Evolutionary conservation across 1,140 invertebrate genomes (phyloP).

Genomic region (Leptopilina boulardi): DNA sequence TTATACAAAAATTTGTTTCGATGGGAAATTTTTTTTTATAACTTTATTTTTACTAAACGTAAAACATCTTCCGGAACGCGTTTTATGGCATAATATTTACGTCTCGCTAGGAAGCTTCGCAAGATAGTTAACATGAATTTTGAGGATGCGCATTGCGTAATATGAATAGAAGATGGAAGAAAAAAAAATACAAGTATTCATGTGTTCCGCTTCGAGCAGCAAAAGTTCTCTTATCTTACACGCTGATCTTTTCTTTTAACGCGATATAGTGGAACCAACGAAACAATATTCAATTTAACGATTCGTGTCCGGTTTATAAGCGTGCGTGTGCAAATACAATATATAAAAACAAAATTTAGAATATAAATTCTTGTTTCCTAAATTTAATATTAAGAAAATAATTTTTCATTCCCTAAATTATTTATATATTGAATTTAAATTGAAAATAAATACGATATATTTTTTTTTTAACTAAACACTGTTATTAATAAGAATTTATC

Average conservation of each 20-base stretch:
- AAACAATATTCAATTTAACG: slow-evolving; percentile 48
- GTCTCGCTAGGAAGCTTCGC: slow-evolving; percentile 19
- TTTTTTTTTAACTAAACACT: no score
- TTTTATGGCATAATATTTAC: slow-evolving; percentile 30
- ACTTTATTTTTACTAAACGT: slow-evolving; percentile 2
- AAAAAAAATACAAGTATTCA: slow-evolving; percentile 52
- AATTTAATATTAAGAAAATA: neutral
- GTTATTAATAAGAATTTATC: neutral
- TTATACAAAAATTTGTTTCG: neutral
- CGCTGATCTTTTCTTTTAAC: slow-evolving; percentile 44
- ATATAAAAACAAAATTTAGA: neutral
- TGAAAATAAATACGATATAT: no score
- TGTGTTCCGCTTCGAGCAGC: slow-evolving; percentile 52
- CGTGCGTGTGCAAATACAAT: slow-evolving; percentile 20
- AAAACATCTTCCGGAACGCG: slow-evolving; percentile 29
- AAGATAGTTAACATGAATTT: slow-evolving; percentile 42
- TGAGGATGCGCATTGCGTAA: slow-evolving; percentile 49
- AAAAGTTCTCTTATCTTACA: slow-evolving; percentile 49
- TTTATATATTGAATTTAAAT: no score
- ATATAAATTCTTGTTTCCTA: neutral
- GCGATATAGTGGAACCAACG: slow-evolving; percentile 41
- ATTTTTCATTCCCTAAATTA: no score
- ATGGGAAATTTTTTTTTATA: slow-evolving; percentile 14
- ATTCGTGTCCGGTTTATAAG: slow-evolving; percentile 51
- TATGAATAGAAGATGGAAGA: slow-evolving; percentile 42